These are phyloP conservation scores for Thyatira batis DNA, from an alignment of 2,888 invertebrate species.

Conservation along the genomic window DNA sequence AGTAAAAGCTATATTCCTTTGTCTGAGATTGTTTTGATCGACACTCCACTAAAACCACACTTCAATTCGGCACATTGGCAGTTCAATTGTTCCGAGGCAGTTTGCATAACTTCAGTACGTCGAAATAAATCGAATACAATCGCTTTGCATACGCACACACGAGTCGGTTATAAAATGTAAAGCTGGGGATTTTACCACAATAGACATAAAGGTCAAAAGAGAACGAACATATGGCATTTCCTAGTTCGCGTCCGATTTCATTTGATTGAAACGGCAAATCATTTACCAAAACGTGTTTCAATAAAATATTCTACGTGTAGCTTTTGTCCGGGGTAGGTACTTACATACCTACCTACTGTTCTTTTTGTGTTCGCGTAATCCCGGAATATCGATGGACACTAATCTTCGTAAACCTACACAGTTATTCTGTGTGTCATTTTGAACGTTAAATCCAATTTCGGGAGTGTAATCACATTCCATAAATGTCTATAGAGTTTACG, in stretches of 20 bases:
- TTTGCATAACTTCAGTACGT: constrained; percentile 27
- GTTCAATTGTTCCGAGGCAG: constrained; percentile 23
- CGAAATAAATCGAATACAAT: constrained; percentile 16
- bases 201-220: constrained; percentile 25
- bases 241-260: constrained; percentile 28
- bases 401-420: not conserved
- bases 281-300: constrained; percentile 38
- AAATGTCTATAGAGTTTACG: constrained; percentile 25
- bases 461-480: constrained; percentile 32
- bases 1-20: not conserved
- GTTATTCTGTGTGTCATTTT: constrained; percentile 21
- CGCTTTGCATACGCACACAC: constrained; percentile 24
- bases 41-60: not conserved
- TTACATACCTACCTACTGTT: constrained; percentile 22
- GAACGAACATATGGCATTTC: constrained; percentile 28
- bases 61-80: not conserved
- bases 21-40: not conserved
- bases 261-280: constrained; percentile 46
- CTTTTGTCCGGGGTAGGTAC: constrained; percentile 29
- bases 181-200: constrained; percentile 20
- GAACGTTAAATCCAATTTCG: constrained; percentile 35
- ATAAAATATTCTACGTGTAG: constrained; percentile 33
- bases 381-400: constrained; percentile 5
- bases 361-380: constrained; percentile 34
- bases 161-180: constrained; percentile 20